phyloP scores from a whole-genome alignment of 2,113 vertebrate species.

The Trichechus manatus region DNA sequence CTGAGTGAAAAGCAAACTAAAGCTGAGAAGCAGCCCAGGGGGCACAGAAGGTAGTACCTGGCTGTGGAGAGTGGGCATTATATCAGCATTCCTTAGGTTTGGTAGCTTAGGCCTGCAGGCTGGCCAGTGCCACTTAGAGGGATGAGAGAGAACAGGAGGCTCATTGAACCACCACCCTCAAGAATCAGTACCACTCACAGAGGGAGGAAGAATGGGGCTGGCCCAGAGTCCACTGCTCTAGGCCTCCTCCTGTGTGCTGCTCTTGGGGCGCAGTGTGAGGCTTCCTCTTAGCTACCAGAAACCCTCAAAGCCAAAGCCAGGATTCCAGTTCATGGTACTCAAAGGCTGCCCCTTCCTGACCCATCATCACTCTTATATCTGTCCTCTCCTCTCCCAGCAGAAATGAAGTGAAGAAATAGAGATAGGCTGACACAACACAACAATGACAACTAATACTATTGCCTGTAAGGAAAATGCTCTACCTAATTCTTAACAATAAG shows the following conservation, averaged over 20 bases:
- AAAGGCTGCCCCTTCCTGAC: neutral
- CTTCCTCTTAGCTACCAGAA: neutral
- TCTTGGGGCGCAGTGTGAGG: neutral
- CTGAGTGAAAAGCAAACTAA: neutral
- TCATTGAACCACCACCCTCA: neutral
- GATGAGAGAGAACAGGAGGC: neutral
- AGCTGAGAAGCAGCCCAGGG: neutral
- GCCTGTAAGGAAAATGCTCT: neutral
- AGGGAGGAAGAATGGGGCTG: neutral
- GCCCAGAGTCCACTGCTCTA: neutral
- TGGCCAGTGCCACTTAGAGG: neutral
- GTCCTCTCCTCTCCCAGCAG: neutral
- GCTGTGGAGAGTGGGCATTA: neutral
- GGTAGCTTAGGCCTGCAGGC: neutral
- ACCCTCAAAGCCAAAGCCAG: neutral
- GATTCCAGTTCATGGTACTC: neutral
- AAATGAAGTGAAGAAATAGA: neutral
- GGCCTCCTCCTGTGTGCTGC: neutral
- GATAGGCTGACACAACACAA: neutral
- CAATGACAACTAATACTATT: neutral
- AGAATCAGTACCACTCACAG: neutral
- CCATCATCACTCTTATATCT: neutral
- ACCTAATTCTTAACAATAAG: no score
- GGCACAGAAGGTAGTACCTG: neutral
- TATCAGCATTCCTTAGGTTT: neutral